Evolutionary conservation across 1,140 invertebrate species (phyloP), one percentile per base, ranked within the genome.

Genomic region (Limonius californicus): DNA sequence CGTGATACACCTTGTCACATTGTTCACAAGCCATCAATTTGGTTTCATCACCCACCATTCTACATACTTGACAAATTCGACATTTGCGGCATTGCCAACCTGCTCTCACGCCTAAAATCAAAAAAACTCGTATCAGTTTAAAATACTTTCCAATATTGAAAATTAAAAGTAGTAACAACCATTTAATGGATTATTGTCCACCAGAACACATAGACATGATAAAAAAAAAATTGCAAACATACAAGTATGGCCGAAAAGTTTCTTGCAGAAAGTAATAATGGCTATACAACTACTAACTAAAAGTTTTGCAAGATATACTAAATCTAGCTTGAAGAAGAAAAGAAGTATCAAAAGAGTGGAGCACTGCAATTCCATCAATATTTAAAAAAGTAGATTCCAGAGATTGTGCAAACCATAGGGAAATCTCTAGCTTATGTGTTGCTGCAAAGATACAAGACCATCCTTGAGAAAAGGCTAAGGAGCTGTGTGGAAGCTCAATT

Each of bases 81-180:
- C 96, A 98, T 59, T 89, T 85, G 18, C 88, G 83, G 78, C 96
- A 98, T 74, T 95, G 92, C 95, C 95, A 99, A n/a, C 95, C 95
- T 14, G 94, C 88, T 43, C 95, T 81, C 0, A 95, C 89, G 67
- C 89, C 87, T 81, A 80, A 32, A 66, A 62, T 6, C 7, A 62
- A 32, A 55, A 4, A 45, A 45, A 12, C 4, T 6, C 11, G 4
- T 32, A 32, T 32, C 11, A 32, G 4, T 32, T 32, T 6, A 32
- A 32, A 32, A 6, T 6, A 6, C 4, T 6, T 32, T 6, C 11
- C 27, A 32, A 32, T 6, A 32, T 32, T 32, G 27, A 32, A 6
- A 32, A 32, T n/a, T n/a, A 35, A 35, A 8, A 7, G 15, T 8
- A 7, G 6, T 8, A 50, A 50, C 8, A 18, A n/a, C 11, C 8